Evolutionary conservation across 2,888 invertebrate genomes (phyloP), one percentile per base, ranked within the genome.

Genomic region (Malacosoma neustria): DNA sequence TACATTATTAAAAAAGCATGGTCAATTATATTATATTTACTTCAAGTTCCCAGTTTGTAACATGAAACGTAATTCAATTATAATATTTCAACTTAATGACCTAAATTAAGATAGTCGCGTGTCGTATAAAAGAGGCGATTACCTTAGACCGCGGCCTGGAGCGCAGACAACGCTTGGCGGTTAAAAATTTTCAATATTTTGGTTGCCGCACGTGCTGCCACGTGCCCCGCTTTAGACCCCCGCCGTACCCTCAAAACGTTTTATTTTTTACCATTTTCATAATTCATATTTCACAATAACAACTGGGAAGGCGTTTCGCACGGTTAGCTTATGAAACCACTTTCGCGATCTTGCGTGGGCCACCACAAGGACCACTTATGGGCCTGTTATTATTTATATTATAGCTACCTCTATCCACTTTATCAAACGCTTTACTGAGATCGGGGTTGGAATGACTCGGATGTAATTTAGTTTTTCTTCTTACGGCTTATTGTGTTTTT

Each of bases 181-280:
- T 81, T 75, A 65, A 79, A 80, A 59, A 79, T 80, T 52, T 84
- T 80, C 84, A 84, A 84, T 84, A 80, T 84, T 85, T 80, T 72
- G 81, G 77, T 68, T 62, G 51, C 56, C 45, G 71, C 84, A 80
- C 82, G 84, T 76, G 82, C 61, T 69, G 73, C 57, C 84, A 71
- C 85, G 84, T 81, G 85, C 51, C 72, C 30, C 66, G 70, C 54
- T 69, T 82, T 79, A 80, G 65, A 59, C 80, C 76, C 79, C 81
- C 67, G 65, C 65, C 49, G 70, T 59, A 55, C 51, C 51, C 45
- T 45, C 43, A 44, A 56, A 59, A 51, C 71, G 68, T 60, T 76
- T 72, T 72, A 80, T 74, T 84, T 84, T 84, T 84, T 84, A 85
- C 81, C 81, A 84, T 84, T 82, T 85, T 82, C 81, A 82, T 82